Evolutionary conservation across 2,113 vertebrate species (phyloP), one percentile per base, ranked within the genome.

Genomic region (Brachypodius melanocephalos): DNA sequence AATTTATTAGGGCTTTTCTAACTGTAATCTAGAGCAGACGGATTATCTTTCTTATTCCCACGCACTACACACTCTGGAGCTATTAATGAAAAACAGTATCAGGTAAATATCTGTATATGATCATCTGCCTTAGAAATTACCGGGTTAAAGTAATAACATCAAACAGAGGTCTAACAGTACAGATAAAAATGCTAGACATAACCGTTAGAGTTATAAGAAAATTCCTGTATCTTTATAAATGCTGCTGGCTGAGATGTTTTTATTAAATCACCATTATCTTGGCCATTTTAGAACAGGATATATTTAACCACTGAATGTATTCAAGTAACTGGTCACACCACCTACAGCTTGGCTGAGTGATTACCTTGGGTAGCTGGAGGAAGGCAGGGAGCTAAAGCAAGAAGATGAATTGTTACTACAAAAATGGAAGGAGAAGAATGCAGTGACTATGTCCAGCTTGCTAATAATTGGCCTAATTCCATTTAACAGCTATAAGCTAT

Each of bases 241-340:
- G 62, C 71, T 80, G 63, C 72, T 86, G 84, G 84, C 87, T 89
- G 83, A 89, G 77, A 74, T 40, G 12, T 93, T 90, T 91, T 89
- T 63, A 85, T 93, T 95, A 95, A 95, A 69, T 43, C 18, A 76
- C 76, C 29, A 48, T 88, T 91, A 85, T 66, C 71, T 75, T 69
- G 25, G 84, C 55, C 88, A 40, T 90, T 95, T 96, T 66, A 92
- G 91, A 96, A 81, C 40, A 90, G 74, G 85, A 87, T 95, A 79
- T 95, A 96, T 96, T 96, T 93, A 97, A 96, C 43, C 29, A 55
- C 65, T 88, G 83, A 51, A 48, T 69, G 31, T 46, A 88, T 75
- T 85, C 90, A 90, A 93, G 75, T 81, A 95, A 89, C 80, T 92
- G 94, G 92, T 95, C 63, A 25, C n/a, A 77, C 90, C 78, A 88